Percentiles rank a stretch among this genome's conserved stretches.
Evolutionary conservation across 2,113 vertebrate genomes (phyloP).

Genomic region (Nothocercus nigrocapillus): DNA sequence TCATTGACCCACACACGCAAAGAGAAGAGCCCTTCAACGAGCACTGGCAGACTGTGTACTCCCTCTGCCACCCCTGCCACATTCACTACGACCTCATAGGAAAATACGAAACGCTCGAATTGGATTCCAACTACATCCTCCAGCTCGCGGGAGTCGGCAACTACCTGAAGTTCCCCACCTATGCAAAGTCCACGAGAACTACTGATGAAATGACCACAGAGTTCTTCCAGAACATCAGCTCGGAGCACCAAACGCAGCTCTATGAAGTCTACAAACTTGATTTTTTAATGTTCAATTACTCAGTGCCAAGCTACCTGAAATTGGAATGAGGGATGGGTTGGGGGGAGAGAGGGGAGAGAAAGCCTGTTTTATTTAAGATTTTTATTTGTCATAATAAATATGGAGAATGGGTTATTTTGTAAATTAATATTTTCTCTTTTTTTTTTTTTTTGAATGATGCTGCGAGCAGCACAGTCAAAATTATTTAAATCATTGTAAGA

Average conservation of each 20-base stretch:
- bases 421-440: constrained; percentile 82
- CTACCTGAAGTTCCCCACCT: constrained; percentile 92
- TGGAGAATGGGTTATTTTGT: constrained; percentile 86
- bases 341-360: constrained; percentile 59
- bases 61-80: constrained; percentile 97
- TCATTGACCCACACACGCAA: constrained; percentile 92
- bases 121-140: constrained; percentile 92
- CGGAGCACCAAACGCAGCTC: constrained; percentile 89
- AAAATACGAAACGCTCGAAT: constrained; percentile 96
- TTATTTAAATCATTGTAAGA: constrained; percentile 89
- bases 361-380: constrained; percentile 83
- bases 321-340: constrained; percentile 83
- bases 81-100: constrained; percentile 97
- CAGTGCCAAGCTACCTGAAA: constrained; percentile 94
- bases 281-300: constrained; percentile 99
- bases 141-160: constrained; percentile 86
- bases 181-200: constrained; percentile 96
- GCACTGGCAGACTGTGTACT: constrained; percentile 96
- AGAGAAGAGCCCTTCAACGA: constrained; percentile 95
- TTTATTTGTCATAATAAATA: constrained; percentile 85
- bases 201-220: constrained; percentile 96
- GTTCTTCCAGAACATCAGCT: constrained; percentile 98
- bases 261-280: constrained; percentile 97
- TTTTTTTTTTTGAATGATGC: constrained; percentile 78
- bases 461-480: constrained; percentile 92